Evolutionary conservation across 2,113 vertebrate species (phyloP), one percentile per base, ranked within the genome.

Genomic region (Cavia porcellus): DNA sequence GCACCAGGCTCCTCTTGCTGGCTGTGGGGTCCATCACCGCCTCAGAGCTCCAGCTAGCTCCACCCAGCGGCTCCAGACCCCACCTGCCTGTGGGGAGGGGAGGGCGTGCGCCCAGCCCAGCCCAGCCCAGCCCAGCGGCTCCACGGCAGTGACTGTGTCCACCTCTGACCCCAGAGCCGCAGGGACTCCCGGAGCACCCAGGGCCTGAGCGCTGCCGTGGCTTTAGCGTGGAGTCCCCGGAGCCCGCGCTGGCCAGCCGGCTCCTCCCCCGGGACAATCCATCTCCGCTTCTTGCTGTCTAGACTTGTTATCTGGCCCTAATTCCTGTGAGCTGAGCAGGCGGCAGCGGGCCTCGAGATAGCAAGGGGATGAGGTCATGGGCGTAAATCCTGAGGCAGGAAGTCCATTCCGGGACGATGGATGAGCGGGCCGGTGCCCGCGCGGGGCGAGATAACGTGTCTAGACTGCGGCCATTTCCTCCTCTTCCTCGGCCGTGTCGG

Each of bases 261-360:
- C 38, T 22, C 93, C 92, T 45, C 86, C 93, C 94, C 87, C 25
- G 70, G 92, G 96, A 89, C 79, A 61, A 86, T 92, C 94, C 97
- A 95, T 97, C 92, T 95, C 17, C 70, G 93, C 95, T 85, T 81
- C 57, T n/a, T 30, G 93, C 95, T 90, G 98, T 98, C 98, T 98
- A 98, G 98, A 98, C 98, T 96, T 95, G 96, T 98, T 98, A 98
- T 98, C 98, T 96, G 96, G 97, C 94, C 87, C 93, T 97, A 93
- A 97, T 96, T 97, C 97, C 97, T 96, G 96, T 90, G 97, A 81
- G 95, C 95, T 85, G 96, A 82, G 92, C 70, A 95, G 97, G 97
- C 97, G 96, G 95, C 95, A 30, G 95, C n/a, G 87, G 86, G 61
- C 94, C 9, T n/a, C 6, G 68, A 97, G 98, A 98, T 98, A 97